Conservation (phyloP, 2,888 invertebrate species). For the Yponomeuta malinellus region DNA sequence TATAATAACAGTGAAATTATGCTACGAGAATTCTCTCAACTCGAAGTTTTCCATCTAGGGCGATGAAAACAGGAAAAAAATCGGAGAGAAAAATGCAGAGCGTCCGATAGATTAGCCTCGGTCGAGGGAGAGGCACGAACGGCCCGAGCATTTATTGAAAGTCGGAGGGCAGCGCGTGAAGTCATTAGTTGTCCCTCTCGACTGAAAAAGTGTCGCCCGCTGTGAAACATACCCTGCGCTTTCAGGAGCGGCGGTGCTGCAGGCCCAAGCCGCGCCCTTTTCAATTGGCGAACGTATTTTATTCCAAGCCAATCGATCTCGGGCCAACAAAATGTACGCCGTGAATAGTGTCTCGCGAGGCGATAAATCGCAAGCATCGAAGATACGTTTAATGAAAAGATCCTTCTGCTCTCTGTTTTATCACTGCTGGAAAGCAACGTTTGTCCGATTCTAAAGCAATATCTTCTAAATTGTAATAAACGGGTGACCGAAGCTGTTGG, state of each 20-base stretch:
- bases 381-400: slow-evolving; percentile 71
- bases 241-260: neutral
- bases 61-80: slow-evolving; percentile 23
- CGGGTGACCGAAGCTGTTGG: slow-evolving; percentile 11
- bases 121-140: slow-evolving; percentile 32
- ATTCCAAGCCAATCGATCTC: slow-evolving; percentile 69
- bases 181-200: slow-evolving; percentile 60
- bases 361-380: slow-evolving; percentile 64
- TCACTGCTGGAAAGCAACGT: slow-evolving; percentile 37
- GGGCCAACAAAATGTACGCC: slow-evolving; percentile 64
- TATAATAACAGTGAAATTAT: slow-evolving; percentile 11
- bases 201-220: slow-evolving; percentile 67
- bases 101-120: slow-evolving; percentile 49
- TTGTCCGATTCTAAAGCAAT: slow-evolving; percentile 16
- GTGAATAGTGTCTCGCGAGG: slow-evolving; percentile 66
- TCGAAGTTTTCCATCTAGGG: slow-evolving; percentile 8
- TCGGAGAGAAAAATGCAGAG: slow-evolving; percentile 9
- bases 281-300: slow-evolving; percentile 72
- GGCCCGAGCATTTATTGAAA: slow-evolving; percentile 61
- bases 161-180: slow-evolving; percentile 61
- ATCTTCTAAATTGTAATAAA: slow-evolving; percentile 17
- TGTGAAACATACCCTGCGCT: slow-evolving; percentile 57
- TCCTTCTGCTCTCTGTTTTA: slow-evolving; percentile 56
- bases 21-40: neutral
- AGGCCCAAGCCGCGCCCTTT: slow-evolving; percentile 39